Evolutionary conservation across 2,113 vertebrate species (phyloP).

Genomic region (Cariama cristata): DNA sequence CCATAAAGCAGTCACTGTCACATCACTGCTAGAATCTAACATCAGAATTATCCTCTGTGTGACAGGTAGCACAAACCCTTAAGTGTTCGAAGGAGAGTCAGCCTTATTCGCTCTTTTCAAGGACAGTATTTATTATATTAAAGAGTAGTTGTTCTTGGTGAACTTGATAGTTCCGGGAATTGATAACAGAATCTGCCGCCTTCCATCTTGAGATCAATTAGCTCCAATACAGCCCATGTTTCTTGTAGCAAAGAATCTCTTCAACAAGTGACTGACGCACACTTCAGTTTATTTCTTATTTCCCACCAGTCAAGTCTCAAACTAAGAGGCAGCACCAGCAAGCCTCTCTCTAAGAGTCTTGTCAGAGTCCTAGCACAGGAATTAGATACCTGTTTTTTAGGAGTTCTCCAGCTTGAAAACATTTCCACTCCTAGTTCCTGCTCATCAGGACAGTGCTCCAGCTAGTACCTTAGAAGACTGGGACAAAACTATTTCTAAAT

Average conservation of each 20-base stretch:
- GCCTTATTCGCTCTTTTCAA: not conserved
- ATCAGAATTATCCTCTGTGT: not conserved
- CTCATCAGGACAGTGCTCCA: not conserved
- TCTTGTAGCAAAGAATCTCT: not conserved
- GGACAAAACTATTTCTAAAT: not conserved
- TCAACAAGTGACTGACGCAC: not conserved
- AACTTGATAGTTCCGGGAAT: not conserved
- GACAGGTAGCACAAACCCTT: not conserved
- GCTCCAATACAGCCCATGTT: not conserved
- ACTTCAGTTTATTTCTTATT: not conserved
- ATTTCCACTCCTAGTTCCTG: not conserved
- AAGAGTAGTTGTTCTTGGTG: not conserved
- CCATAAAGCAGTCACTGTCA: not conserved
- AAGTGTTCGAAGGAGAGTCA: not conserved
- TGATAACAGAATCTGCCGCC: not conserved
- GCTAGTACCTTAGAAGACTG: not conserved
- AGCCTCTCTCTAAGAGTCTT: not conserved
- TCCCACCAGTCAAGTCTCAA: not conserved
- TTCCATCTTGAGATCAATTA: not conserved
- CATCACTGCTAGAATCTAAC: not conserved
- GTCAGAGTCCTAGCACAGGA: not conserved
- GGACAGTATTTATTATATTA: not conserved
- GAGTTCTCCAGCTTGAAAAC: not conserved
- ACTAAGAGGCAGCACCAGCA: not conserved
- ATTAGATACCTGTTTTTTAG: not conserved